Conservation (phyloP, 2,113 vertebrate species). For the Takifugu flavidus region DNA sequence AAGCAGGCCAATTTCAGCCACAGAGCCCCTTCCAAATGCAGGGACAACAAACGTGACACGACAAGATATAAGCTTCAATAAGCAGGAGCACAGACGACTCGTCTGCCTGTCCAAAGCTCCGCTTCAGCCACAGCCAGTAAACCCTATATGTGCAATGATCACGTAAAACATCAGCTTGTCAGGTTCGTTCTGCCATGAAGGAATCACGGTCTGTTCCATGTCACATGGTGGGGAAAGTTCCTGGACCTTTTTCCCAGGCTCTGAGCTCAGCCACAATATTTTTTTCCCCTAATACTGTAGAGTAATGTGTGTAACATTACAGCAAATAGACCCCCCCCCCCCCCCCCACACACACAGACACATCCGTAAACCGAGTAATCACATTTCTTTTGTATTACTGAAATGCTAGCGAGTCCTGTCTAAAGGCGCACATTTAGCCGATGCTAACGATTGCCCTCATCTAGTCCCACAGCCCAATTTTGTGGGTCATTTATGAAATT, state of each 20-base stretch:
- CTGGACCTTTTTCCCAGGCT: background rate
- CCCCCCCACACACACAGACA: background rate
- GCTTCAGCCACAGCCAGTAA: background rate
- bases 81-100: constrained; percentile 39
- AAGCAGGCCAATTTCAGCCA: constrained; percentile 5
- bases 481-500: too few species aligned
- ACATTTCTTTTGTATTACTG: too few species aligned
- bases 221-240: too few species aligned
- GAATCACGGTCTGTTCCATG: background rate
- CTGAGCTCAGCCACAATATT: background rate
- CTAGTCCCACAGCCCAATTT: too few species aligned
- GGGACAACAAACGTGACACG: constrained; percentile 48
- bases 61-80: constrained; percentile 48
- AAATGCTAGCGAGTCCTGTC: too few species aligned
- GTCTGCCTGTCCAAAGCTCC: background rate
- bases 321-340: background rate
- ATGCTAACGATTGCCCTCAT: too few species aligned
- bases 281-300: background rate
- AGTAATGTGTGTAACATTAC: background rate
- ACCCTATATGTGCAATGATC: too few species aligned
- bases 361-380: background rate
- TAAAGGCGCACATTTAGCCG: too few species aligned
- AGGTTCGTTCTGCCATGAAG: background rate
- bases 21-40: constrained; percentile 29
- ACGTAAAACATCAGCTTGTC: too few species aligned